A percentile compares a stretch with the other conserved stretches of the same genome.
Evolutionary conservation across 2,113 vertebrate genomes (phyloP).

Genomic region (Prunella himalayana): DNA sequence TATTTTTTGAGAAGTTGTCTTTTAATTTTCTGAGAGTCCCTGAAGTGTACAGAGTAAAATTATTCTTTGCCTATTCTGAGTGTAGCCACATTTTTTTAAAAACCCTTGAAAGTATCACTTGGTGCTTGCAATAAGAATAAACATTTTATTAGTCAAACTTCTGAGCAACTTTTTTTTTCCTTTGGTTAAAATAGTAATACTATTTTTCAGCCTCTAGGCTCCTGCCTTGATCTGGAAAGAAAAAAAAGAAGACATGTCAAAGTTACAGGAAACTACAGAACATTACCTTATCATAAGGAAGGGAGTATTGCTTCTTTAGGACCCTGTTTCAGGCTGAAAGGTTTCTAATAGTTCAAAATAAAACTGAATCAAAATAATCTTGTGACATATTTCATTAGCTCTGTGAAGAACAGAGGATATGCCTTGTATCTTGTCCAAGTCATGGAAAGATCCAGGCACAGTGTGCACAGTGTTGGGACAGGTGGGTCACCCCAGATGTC

Average conservation of each 20-base stretch:
- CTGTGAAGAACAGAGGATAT: background rate
- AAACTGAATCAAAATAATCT: background rate
- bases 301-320: background rate
- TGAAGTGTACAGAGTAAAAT: background rate
- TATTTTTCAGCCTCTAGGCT: background rate
- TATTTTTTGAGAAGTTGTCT: background rate
- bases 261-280: background rate
- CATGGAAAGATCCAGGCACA: background rate
- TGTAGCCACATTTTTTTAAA: background rate
- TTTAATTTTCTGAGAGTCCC: background rate
- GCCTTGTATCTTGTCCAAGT: constrained; percentile 5
- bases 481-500: background rate
- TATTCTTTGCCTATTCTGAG: background rate
- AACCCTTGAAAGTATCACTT: background rate
- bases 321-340: background rate
- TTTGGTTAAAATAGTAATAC: background rate
- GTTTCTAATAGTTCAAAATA: background rate
- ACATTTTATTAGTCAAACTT: background rate
- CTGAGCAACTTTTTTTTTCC: background rate
- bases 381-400: background rate
- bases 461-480: accelerated
- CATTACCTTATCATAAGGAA: background rate
- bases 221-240: background rate
- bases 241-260: background rate
- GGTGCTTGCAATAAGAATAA: background rate